These are phyloP conservation scores for Ageneiosus marmoratus DNA, from an alignment of 2,113 vertebrate species.

Conservation along the genomic window DNA sequence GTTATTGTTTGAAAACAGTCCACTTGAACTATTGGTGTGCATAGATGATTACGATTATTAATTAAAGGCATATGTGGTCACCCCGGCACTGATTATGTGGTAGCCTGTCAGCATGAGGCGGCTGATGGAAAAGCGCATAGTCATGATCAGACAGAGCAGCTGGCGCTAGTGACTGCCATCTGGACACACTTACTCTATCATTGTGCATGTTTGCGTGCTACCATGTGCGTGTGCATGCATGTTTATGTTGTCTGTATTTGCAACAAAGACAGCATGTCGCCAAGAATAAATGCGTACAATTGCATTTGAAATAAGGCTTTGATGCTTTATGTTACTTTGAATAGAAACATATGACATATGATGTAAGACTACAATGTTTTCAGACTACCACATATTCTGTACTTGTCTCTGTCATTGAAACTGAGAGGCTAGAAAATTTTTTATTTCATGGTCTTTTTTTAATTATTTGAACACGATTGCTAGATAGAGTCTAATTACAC, in stretches of 20 bases:
- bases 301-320: neutral
- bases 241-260: conserved; percentile 12
- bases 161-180: conserved; percentile 48
- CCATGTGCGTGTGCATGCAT: conserved; percentile 36
- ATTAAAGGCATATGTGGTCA: conserved; percentile 18
- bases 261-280: neutral
- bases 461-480: neutral
- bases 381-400: neutral
- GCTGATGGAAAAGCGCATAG: conserved; percentile 34
- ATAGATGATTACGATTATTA: neutral
- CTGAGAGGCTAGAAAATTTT: neutral
- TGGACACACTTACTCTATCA: conserved; percentile 44
- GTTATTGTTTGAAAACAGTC: neutral
- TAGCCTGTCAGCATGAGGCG: conserved; percentile 25
- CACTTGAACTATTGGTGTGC: neutral
- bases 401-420: neutral
- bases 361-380: neutral
- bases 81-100: conserved; percentile 22
- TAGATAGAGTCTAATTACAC: conserved; percentile 10
- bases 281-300: neutral
- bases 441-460: neutral
- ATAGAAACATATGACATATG: neutral
- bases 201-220: conserved; percentile 36
- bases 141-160: conserved; percentile 51
- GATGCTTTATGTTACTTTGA: neutral